phyloP scores from a whole-genome alignment of 1,140 invertebrate genomes.

The Lithobius niger region DNA sequence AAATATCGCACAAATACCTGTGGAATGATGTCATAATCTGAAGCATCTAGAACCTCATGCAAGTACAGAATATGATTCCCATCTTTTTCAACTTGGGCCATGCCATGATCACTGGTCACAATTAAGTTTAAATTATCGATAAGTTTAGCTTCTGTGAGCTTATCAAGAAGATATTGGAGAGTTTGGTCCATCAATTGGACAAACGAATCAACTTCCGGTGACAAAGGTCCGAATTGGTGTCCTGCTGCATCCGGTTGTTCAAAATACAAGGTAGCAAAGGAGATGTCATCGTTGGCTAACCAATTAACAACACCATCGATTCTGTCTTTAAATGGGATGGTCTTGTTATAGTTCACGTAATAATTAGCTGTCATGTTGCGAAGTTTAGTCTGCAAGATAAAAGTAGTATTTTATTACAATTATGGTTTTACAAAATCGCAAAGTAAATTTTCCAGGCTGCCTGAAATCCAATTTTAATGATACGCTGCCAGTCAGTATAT shows the following conservation, averaged over 20 bases:
- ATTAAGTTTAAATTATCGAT: slow-evolving; percentile 47
- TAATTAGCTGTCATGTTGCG: slow-evolving; percentile 13
- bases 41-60: too few species aligned
- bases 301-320: slow-evolving; percentile 12
- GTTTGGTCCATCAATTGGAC: slow-evolving; percentile 41
- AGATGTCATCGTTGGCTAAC: neutral
- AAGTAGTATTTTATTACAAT: too few species aligned
- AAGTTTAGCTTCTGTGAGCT: slow-evolving; percentile 36
- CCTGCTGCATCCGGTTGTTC: slow-evolving; percentile 31
- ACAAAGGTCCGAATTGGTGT: slow-evolving; percentile 31
- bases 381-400: neutral
- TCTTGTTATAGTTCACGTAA: slow-evolving; percentile 7
- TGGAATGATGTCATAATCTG: too few species aligned
- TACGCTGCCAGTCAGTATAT: too few species aligned
- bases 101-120: slow-evolving; percentile 61
- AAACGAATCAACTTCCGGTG: slow-evolving; percentile 33
- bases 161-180: slow-evolving; percentile 41
- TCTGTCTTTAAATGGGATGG: slow-evolving; percentile 5
- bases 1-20: neutral
- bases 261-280: slow-evolving; percentile 28
- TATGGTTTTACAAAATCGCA: too few species aligned
- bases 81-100: slow-evolving; percentile 35
- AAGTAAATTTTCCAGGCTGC: too few species aligned
- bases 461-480: too few species aligned
- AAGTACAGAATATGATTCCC: too few species aligned